phyloP scores from a whole-genome alignment of 2,113 vertebrate genomes.

The Agapornis roseicollis region DNA sequence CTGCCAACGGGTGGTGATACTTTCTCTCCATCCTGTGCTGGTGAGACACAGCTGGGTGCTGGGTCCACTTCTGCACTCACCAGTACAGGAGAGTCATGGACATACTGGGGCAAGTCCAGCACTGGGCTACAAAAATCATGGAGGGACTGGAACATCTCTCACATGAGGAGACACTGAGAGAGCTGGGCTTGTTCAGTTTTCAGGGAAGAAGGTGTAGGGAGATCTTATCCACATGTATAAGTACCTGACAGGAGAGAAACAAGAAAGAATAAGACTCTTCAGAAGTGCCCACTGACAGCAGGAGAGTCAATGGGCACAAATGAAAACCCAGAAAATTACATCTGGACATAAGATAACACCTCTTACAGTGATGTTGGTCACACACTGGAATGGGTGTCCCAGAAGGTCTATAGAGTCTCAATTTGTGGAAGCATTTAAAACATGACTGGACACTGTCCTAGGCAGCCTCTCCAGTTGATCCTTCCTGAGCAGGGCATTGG shows the following conservation, averaged over 20 bases:
- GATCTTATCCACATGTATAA: background rate
- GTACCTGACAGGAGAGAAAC: background rate
- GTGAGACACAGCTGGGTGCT: background rate
- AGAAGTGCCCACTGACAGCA: background rate
- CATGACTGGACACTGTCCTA: background rate
- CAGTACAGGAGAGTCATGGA: background rate
- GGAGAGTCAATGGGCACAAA: background rate
- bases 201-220: background rate
- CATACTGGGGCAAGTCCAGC: background rate
- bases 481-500: background rate
- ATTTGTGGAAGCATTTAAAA: background rate
- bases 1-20: background rate
- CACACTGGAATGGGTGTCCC: background rate
- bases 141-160: background rate
- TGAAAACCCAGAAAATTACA: background rate
- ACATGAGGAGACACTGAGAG: background rate
- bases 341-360: background rate
- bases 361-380: background rate
- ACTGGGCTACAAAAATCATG: background rate
- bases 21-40: background rate
- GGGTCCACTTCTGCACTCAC: background rate
- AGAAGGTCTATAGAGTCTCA: background rate
- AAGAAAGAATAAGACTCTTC: background rate
- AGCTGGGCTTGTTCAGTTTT: background rate
- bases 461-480: background rate